A percentile compares a stretch with the other conserved stretches of the same genome.
phyloP scores from a whole-genome alignment of 2,113 vertebrate species.

The Lophochroa leadbeateri region DNA sequence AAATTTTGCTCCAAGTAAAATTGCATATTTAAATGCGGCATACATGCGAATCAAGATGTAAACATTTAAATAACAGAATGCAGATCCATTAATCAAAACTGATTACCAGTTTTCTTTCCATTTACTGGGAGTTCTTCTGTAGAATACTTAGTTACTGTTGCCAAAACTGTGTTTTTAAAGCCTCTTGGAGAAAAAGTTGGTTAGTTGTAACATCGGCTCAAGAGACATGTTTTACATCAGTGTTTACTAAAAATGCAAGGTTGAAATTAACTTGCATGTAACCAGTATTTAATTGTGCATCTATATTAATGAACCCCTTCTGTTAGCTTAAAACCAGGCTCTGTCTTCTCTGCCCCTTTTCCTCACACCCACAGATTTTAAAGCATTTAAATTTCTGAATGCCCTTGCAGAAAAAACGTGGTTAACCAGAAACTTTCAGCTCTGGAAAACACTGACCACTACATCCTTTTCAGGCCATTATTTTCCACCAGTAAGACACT shows the following conservation, averaged over 20 bases:
- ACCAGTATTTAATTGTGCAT: background rate
- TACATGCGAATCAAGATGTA: background rate
- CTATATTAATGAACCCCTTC: background rate
- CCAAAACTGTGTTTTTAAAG: slow-evolving; percentile 58
- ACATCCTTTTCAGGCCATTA: background rate
- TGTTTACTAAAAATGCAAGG: slow-evolving; percentile 10
- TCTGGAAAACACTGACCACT: background rate
- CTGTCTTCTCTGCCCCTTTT: background rate
- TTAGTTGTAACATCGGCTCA: background rate
- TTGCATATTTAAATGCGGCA: background rate
- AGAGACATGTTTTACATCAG: background rate
- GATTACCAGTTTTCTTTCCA: slow-evolving; percentile 21
- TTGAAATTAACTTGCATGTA: slow-evolving; percentile 12
- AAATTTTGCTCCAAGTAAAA: background rate
- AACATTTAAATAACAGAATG: slow-evolving; percentile 31
- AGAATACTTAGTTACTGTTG: background rate
- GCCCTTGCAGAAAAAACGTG: background rate
- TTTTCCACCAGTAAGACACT: background rate
- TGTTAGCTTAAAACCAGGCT: background rate
- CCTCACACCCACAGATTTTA: background rate
- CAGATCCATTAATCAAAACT: slow-evolving; percentile 36
- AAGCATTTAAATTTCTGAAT: background rate
- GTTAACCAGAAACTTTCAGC: background rate
- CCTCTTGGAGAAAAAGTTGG: slow-evolving; percentile 15
- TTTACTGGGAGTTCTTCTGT: slow-evolving; percentile 5